Percentiles rank a stretch among this genome's conserved stretches.
Conservation (phyloP, 2,888 invertebrate genomes). For the Aspidiotus rigidus region DNA sequence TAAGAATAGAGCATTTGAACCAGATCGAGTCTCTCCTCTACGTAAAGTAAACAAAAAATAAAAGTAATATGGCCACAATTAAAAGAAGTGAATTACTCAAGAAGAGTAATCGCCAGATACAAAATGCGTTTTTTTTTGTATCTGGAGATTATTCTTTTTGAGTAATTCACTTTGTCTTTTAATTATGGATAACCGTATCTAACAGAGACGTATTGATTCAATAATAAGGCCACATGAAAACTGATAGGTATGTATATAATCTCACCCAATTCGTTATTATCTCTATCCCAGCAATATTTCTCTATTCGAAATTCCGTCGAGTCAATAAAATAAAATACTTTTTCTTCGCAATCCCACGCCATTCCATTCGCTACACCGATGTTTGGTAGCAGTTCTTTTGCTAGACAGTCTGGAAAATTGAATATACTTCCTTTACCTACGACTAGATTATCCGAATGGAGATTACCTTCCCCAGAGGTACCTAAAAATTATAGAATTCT, state of each 20-base stretch:
- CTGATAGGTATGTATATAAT: neutral
- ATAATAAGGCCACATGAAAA: no score
- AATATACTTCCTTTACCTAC: conserved; percentile 14
- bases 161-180: no score
- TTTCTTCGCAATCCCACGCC: conserved; percentile 20
- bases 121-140: no score
- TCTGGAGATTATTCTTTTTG: no score
- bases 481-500: conserved; percentile 9
- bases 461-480: conserved; percentile 16
- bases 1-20: no score
- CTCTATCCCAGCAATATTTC: conserved; percentile 14
- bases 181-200: no score
- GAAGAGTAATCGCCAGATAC: no score
- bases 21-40: no score
- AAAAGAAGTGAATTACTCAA: no score
- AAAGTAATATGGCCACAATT: no score
- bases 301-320: conserved; percentile 19
- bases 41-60: no score
- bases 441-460: neutral
- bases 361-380: conserved; percentile 21
- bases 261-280: conserved; percentile 15
- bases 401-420: conserved; percentile 17
- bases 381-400: conserved; percentile 11
- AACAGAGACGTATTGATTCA: no score
- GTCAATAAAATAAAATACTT: conserved; percentile 22